Evolutionary conservation across 2,888 invertebrate genomes (phyloP), one percentile per base, ranked within the genome.

Genomic region (Willowsia nigromaculata): DNA sequence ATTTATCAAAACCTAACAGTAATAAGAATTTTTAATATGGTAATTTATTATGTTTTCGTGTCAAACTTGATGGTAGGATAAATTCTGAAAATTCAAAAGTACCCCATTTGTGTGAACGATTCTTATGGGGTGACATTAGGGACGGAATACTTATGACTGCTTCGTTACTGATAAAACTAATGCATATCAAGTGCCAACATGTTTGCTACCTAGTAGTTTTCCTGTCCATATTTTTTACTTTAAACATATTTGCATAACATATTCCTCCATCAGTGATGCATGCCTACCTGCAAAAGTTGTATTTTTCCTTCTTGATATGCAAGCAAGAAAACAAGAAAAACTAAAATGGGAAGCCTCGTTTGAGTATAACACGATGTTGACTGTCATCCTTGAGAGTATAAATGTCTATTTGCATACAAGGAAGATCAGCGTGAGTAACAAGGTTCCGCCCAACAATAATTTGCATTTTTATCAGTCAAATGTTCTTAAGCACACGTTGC

Each of bases 381-480:
- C 71, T 22, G 13, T 74, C 50, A 74, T 50, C 74, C 11, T 18
- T 40, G 5, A 1, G 18, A 56, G 30, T 59, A 59, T 25, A 25
- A n/a, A 9, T 5, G 62, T n/a, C 0, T 50, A 40, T 43, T 15
- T 7, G 27, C 74, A 30, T 47, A 50, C 37, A 47, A 5, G 25
- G 27, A 43, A 22, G 40, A 74, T 47, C n/a, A 27, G 25, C 18
- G 22, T 0, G 43, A 47, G 43, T 47, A 27, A 74, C 9, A 50
- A 50, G 47, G 22, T 74, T 25, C 22, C n/a, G 30, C n/a, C 25
- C 47, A 76, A 59, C 47, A 76, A 62, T 47, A 76, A 85, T 85
- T 85, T 85, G 47, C 85, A 85, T 85, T 85, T 85, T 85, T 85
- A 85, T 76, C 76, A 84, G 84, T 0, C 47, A n/a, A 50, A 74